These are phyloP conservation scores for Botrylloides violaceus DNA, from an alignment of 23 tunicate genomes.

Conservation along the genomic window DNA sequence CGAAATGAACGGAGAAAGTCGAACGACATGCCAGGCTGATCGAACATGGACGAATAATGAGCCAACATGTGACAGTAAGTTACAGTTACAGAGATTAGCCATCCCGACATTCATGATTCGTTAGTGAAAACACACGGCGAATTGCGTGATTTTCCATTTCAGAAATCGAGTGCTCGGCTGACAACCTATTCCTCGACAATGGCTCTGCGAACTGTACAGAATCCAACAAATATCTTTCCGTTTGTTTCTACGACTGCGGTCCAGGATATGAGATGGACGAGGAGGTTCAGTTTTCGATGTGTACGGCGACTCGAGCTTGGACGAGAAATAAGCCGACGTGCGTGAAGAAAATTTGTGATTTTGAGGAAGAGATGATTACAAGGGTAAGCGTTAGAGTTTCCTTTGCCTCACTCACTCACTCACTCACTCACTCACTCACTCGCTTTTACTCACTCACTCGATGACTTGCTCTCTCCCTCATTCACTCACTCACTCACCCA, in stretches of 20 bases:
- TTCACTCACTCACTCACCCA: too few relatives aligned
- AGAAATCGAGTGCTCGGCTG: constrained; percentile 46
- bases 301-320: constrained; percentile 50
- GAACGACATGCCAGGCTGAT: constrained; percentile 6
- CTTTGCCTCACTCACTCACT: too few relatives aligned
- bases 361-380: constrained; percentile 17
- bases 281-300: constrained; percentile 12
- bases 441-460: too few relatives aligned
- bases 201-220: constrained; percentile 43
- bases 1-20: constrained; percentile 31
- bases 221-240: constrained; percentile 36
- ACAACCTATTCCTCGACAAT: constrained; percentile 12
- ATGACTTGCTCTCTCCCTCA: too few relatives aligned
- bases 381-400: constrained; percentile 31
- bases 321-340: constrained; percentile 56
- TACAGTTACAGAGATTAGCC: neutral
- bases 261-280: constrained; percentile 40
- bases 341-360: constrained; percentile 45
- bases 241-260: constrained; percentile 48
- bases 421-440: too few relatives aligned
- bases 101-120: neutral
- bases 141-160: neutral
- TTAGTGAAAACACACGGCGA: neutral
- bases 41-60: neutral
- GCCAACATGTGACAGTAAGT: constrained; percentile 26